Percentiles rank a stretch among this genome's conserved stretches.
Evolutionary conservation across 2,888 invertebrate genomes (phyloP).

Genomic region (Cryptophagus acutangulus): DNA sequence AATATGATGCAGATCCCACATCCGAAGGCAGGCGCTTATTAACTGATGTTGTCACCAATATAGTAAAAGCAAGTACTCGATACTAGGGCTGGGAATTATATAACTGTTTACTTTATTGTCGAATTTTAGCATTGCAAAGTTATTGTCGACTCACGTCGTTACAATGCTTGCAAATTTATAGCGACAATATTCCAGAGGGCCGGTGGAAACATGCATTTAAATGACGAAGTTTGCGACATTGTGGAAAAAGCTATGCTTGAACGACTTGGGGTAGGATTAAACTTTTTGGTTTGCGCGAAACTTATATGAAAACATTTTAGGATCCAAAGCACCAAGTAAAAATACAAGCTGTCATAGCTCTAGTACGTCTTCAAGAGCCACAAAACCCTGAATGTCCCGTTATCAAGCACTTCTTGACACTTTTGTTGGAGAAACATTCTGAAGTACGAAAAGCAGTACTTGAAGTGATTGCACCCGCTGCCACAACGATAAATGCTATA

Average conservation of each 20-base stretch:
- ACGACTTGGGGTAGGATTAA: constrained; percentile 27
- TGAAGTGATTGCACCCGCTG: constrained; percentile 29
- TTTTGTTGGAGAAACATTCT: constrained; percentile 64
- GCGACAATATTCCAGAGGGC: constrained; percentile 27
- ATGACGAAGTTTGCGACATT: constrained; percentile 30
- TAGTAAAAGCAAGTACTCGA: no score
- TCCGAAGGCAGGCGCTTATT: constrained; percentile 1
- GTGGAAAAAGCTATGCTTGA: constrained; percentile 34
- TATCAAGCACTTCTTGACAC: constrained; percentile 69
- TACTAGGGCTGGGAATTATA: no score
- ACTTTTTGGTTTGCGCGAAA: constrained; percentile 2
- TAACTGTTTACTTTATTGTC: no score
- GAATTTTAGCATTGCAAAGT: neutral
- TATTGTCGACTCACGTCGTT: constrained; percentile 16
- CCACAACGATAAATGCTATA: constrained; percentile 24
- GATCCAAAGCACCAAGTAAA: constrained; percentile 73
- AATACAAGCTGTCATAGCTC: constrained; percentile 71
- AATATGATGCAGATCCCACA: constrained; percentile 11
- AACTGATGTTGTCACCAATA: constrained; percentile 15
- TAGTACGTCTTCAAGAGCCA: constrained; percentile 77
- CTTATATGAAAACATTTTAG: constrained; percentile 41
- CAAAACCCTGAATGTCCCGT: constrained; percentile 70
- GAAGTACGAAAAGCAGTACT: constrained; percentile 37
- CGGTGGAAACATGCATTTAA: constrained; percentile 25
- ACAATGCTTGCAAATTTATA: constrained; percentile 30